phyloP scores from a whole-genome alignment of 2,888 invertebrate species.

The Pterobdella sp. region DNA sequence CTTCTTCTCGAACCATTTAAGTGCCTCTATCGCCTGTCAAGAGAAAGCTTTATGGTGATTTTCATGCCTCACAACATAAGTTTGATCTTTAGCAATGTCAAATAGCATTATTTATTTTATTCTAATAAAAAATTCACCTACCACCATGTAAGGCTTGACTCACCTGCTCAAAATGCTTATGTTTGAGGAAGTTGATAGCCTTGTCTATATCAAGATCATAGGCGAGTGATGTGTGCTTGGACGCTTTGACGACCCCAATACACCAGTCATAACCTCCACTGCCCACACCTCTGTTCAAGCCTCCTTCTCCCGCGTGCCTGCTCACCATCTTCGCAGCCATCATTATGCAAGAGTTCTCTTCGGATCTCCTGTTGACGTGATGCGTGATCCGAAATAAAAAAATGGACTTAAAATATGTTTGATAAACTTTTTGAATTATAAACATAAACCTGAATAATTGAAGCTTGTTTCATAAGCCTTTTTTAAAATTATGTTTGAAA shows the following conservation, averaged over 20 bases:
- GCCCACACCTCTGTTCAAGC: conserved; percentile 63
- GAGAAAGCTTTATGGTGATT: too few species aligned
- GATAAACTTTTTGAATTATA: too few species aligned
- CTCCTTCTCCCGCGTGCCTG: conserved; percentile 55
- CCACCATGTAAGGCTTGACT: neutral
- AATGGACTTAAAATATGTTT: too few species aligned
- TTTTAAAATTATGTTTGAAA: neutral
- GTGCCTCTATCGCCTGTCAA: conserved; percentile 68
- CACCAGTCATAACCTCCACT: conserved; percentile 63
- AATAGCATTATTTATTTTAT: too few species aligned
- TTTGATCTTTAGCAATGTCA: neutral
- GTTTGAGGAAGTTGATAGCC: conserved; percentile 73
- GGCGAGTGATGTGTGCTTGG: conserved; percentile 72
- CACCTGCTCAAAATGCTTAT: conserved; percentile 63
- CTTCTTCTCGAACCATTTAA: conserved; percentile 77
- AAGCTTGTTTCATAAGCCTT: too few species aligned
- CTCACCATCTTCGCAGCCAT: conserved; percentile 75
- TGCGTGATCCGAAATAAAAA: too few species aligned
- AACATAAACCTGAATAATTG: too few species aligned
- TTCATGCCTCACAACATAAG: too few species aligned
- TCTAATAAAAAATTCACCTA: neutral
- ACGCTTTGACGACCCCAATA: conserved; percentile 81
- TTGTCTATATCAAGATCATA: conserved; percentile 84
- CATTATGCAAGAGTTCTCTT: conserved; percentile 73
- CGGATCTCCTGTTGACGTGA: conserved; percentile 55